A percentile compares a stretch with the other conserved stretches of the same genome.
These are phyloP conservation scores for Dasypus novemcinctus DNA, from an alignment of 2,113 vertebrate genomes.

Conservation along the genomic window DNA sequence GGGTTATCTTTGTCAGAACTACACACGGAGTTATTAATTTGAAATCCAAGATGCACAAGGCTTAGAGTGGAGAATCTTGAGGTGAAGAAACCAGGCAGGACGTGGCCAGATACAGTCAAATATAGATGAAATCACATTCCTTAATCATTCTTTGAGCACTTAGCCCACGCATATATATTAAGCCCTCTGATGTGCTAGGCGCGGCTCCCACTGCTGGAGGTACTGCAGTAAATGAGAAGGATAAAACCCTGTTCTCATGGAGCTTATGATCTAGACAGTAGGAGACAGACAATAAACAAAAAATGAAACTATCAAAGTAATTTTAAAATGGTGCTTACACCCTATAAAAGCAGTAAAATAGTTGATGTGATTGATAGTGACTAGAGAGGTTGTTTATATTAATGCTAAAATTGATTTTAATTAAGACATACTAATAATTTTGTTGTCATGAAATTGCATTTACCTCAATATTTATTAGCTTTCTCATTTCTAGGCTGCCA, in stretches of 20 bases:
- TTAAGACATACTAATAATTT: background rate
- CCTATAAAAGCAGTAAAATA: background rate
- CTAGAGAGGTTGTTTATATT: background rate
- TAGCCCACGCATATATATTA: too few relatives aligned
- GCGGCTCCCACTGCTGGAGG: background rate
- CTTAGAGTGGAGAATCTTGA: background rate
- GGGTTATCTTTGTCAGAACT: background rate
- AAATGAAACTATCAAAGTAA: background rate
- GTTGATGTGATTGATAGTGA: background rate
- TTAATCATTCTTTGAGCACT: background rate
- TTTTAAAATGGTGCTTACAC: background rate
- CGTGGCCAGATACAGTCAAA: background rate
- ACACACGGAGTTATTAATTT: background rate
- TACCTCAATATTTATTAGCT: background rate
- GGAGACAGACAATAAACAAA: background rate
- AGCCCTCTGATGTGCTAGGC: background rate
- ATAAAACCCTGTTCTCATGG: background rate
- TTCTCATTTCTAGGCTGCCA: background rate
- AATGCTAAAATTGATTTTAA: background rate
- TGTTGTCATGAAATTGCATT: background rate
- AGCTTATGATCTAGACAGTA: background rate
- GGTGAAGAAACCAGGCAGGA: background rate
- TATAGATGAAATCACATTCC: background rate
- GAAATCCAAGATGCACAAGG: background rate
- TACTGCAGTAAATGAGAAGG: background rate